Base-by-base conservation (phyloP, 2,797 vertebrate genomes). In the Muraenolepis orangiensis region DNA sequence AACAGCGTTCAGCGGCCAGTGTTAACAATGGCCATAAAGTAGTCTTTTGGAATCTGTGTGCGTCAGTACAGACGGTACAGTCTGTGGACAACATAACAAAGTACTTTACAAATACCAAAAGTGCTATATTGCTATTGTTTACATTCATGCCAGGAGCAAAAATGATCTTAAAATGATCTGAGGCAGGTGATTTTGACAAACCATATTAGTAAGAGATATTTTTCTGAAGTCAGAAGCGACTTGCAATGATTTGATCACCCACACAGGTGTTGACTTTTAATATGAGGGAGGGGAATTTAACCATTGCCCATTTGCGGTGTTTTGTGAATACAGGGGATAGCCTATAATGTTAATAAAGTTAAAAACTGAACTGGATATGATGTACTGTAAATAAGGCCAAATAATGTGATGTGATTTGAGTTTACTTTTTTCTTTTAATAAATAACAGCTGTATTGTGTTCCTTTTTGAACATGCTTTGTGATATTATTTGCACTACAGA, bases 401-500 rank as follows among this genome's bases (percentile, higher is more conserved):
- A 31, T 79, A 83, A 81, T 90, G 88, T 86, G 86, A 87, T 74
- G 81, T 69, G 30, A 76, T 84, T 75, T 72, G 75, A 34, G 74
- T 73, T 73, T 79, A 73, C 46, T 72, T 71, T 81, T 76, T 82
- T 70, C 71, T 69, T 77, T 83, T 74, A 70, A 73, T 16, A 69
- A 66, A 74, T 16, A 67, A 23, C 82, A 36, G 72, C 72, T 84
- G 72, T 85, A 83, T 85, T 85, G 78, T 81, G 71, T 73, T 83
- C 78, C 75, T 85, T 84, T 84, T 74, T 74, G 76, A 80, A 66
- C 66, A 84, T 87, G 83, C 82, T 88, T 81, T 91, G 78, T 81
- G 76, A 75, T 91, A 90, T 92, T 76, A 89, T 93, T 94, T 94
- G 93, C 92, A 93, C 91, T 93, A 87, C 81, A 86, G 84, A 89